Evolutionary conservation across 2,888 invertebrate species (phyloP).

Genomic region (Macrophya alboannulata): DNA sequence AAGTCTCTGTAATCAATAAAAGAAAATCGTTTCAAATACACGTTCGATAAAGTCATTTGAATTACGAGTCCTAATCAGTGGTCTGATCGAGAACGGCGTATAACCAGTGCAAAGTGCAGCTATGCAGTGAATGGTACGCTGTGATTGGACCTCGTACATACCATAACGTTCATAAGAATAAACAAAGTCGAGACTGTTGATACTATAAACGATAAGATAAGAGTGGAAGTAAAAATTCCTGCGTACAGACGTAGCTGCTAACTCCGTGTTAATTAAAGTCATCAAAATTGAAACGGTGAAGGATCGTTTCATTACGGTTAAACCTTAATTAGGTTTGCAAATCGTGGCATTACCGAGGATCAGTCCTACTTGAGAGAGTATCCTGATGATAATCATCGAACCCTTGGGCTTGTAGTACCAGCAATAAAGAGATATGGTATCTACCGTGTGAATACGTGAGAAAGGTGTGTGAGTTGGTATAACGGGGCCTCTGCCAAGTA

Average conservation of each 20-base stretch:
- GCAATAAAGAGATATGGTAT: background rate
- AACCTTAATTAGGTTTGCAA: background rate
- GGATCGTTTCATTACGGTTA: too few species aligned
- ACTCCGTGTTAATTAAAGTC: background rate
- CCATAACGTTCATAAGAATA: background rate
- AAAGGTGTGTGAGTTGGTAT: constrained; percentile 13
- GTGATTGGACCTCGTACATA: background rate
- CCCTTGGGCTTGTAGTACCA: background rate
- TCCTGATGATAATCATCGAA: constrained; percentile 2
- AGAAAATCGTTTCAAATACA: constrained; percentile 29
- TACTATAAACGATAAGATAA: constrained; percentile 1
- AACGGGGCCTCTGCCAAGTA: background rate
- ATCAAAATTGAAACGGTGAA: background rate
- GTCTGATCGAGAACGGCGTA: background rate
- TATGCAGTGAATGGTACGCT: background rate
- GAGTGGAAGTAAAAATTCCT: background rate
- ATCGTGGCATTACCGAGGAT: background rate
- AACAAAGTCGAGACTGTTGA: constrained; percentile 19
- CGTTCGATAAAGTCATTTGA: background rate
- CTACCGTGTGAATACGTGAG: background rate
- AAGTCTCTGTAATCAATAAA: constrained; percentile 86
- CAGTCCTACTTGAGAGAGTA: background rate
- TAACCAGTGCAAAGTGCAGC: background rate
- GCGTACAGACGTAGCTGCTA: background rate
- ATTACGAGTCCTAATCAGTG: background rate